Evolutionary conservation across 2,888 invertebrate species (phyloP).

Genomic region (Tetropium fuscum): DNA sequence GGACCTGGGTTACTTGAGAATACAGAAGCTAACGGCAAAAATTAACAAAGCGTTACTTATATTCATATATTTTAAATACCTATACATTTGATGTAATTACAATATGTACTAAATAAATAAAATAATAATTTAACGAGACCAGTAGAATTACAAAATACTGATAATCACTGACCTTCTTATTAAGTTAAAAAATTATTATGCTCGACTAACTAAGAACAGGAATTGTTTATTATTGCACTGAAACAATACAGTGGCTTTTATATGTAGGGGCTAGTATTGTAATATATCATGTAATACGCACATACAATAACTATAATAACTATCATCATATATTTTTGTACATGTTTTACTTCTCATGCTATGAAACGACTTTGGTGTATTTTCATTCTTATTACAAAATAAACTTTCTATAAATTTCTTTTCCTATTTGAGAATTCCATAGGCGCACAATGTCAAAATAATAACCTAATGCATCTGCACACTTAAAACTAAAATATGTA

Average conservation of each 20-base stretch:
- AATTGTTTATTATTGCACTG: constrained; percentile 58
- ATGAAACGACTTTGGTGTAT: constrained; percentile 58
- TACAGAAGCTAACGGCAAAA: constrained; percentile 50
- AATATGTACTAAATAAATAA: constrained; percentile 62
- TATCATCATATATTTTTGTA: constrained; percentile 50
- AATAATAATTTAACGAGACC: constrained; percentile 60
- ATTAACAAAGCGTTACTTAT: constrained; percentile 52
- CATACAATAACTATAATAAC: constrained; percentile 34
- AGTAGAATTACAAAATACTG: constrained; percentile 60
- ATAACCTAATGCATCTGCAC: constrained; percentile 43
- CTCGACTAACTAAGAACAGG: constrained; percentile 29
- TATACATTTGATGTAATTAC: constrained; percentile 61
- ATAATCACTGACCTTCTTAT: constrained; percentile 61
- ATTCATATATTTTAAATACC: constrained; percentile 56
- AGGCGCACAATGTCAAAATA: constrained; percentile 29
- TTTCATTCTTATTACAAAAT: constrained; percentile 28
- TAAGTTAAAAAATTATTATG: constrained; percentile 28
- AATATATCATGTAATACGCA: constrained; percentile 33
- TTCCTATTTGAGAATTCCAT: constrained; percentile 10
- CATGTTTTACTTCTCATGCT: constrained; percentile 50
- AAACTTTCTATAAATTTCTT: constrained; percentile 8
- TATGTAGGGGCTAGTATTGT: constrained; percentile 26
- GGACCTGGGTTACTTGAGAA: constrained; percentile 23
- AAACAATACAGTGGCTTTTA: constrained; percentile 54
- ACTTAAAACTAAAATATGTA: constrained; percentile 38